Base-by-base conservation (phyloP, 2,888 invertebrate genomes). In the Idaea aversata region DNA sequence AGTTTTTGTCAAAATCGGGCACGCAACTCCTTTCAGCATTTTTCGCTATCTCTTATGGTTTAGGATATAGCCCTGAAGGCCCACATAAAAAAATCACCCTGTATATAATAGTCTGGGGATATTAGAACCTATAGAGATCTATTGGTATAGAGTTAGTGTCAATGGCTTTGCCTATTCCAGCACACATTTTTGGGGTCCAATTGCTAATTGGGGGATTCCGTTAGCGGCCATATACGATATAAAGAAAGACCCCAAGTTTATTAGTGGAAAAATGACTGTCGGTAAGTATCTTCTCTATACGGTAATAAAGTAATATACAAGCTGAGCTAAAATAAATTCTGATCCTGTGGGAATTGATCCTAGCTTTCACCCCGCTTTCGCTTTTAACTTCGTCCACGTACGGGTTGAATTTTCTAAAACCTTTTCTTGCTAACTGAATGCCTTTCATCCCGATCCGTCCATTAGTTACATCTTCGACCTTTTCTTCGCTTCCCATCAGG, bases 121-220 rank as follows among this genome's bases (percentile, higher is more conserved):
- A 25, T 38, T 15, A 59, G n/a, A 25, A 63, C 15, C 13, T 63
- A 6, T 10, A 3, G 25, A 60, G 25, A 25, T 60, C 62, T 63
- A 67, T 34, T 63, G 25, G 13, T 65, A 7, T 7, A 36, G 10
- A 7, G 10, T 36, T 10, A 36, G 5, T 36, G 13, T 47, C 47
- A 47, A 7, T 10, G 36, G 4, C 4, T 10, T 4, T 47, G 47
- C 47, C 10, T 47, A 47, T 94, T 94, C 65, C 87, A 98, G 98
- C 91, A 97, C 98, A 71, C 99, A 99, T 92, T 99, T 99, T 90
- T 99, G 99, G 99, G 99, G 99, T 61, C 99, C 99, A 65, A 95
- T 99, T 61, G 99, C 99, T 34, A 99, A 99, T 88, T 99, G 99
- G 99, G 99, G 98, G 6, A 97, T 99, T 79, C 99, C 99, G 3